These are phyloP conservation scores for Pseudococcus viburni DNA, from an alignment of 2,888 invertebrate genomes.

Conservation along the genomic window DNA sequence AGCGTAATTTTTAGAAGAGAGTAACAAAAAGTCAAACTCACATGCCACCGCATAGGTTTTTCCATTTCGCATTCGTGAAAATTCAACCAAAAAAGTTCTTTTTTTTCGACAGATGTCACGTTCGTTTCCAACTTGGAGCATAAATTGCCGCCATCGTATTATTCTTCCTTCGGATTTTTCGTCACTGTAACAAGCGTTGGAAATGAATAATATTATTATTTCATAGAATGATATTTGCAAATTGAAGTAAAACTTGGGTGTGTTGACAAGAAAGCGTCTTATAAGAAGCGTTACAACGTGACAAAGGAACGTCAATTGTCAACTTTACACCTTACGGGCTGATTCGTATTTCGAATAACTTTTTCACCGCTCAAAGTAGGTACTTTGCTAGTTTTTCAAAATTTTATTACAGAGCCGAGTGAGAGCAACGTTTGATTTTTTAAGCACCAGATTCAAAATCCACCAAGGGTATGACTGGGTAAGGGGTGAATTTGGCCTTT, in stretches of 20 bases:
- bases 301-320: not conserved
- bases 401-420: too few species aligned
- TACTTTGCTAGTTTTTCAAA: too few species aligned
- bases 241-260: not conserved
- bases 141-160: not conserved
- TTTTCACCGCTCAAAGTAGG: not conserved
- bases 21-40: not conserved
- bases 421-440: too few species aligned
- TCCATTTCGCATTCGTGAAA: not conserved
- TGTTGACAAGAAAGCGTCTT: not conserved
- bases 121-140: not conserved
- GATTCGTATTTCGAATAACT: not conserved
- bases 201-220: not conserved
- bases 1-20: not conserved
- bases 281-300: not conserved
- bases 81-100: not conserved
- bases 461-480: too few species aligned
- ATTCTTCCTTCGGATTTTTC: not conserved
- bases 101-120: conserved; percentile 11
- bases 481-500: too few species aligned
- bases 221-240: not conserved
- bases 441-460: too few species aligned
- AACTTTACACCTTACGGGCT: not conserved
- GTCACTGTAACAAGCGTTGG: not conserved
- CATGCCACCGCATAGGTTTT: not conserved